Evolutionary conservation across 2,797 vertebrate genomes (phyloP), one percentile per base, ranked within the genome.

Genomic region (Argentina silus): DNA sequence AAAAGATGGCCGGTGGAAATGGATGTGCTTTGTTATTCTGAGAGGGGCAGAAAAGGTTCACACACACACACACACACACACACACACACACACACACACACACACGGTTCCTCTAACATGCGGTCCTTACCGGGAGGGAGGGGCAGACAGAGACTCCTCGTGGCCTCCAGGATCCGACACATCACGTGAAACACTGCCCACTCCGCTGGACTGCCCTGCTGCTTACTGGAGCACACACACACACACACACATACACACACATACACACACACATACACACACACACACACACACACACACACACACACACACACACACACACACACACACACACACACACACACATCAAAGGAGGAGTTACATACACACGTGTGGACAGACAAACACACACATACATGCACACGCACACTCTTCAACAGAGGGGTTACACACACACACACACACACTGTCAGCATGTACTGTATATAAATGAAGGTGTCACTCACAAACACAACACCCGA

Each of bases 141-240:
- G 67, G 98, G 98, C 72, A 98, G 74, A 84, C 93, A 96, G 81
- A 97, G 94, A 69, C 90, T 92, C 74, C 81, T 91, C 23, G 93
- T 92, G 74, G 97, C 96, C 89, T 97, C 95, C 86, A 97, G 89
- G 88, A 97, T 96, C 53, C 92, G 95, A 87, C 93, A 94, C 96
- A 99, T 97, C 83, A 95, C 86, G 82, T 96, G 94, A 90, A 98
- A 96, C 77, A 95, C 93, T 0, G 92, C 90, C 86, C 93, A 95
- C 76, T 98, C 96, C 5, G 89, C 93, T 0, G 92, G 81, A 76
- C 90, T 91, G 74, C 93, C 95, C 79, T 57, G 90, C 81, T 93
- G 87, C 3, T 85, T 89, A 3, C 96, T 98, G 77, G 36, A 78
- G 42, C 23, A 36, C 50, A 51, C 45, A 72, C 60, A 70, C n/a